Evolutionary conservation across 2,113 vertebrate genomes (phyloP).

Genomic region (Larimichthys polyactis): DNA sequence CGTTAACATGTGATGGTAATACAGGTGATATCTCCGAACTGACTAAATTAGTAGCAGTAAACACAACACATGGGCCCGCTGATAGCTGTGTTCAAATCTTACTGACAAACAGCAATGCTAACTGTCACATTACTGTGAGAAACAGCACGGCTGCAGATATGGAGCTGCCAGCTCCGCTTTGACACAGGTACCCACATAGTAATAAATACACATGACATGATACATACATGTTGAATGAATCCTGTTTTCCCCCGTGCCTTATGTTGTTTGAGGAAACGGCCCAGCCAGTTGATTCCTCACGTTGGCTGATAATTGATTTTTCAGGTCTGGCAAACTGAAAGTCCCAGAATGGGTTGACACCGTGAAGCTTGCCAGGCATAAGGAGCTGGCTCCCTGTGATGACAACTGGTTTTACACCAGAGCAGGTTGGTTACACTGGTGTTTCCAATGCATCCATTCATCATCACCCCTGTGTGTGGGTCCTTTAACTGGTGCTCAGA

Average conservation of each 20-base stretch:
- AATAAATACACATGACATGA: background rate
- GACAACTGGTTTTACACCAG: conserved; percentile 90
- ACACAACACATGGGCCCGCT: too few relatives aligned
- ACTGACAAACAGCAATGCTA: too few relatives aligned
- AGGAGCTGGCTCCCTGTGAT: conserved; percentile 88
- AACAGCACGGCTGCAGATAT: too few relatives aligned
- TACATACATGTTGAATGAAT: conserved; percentile 6
- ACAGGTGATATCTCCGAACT: too few relatives aligned
- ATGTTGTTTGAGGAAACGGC: conserved; percentile 32
- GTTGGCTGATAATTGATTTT: conserved; percentile 34
- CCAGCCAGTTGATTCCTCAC: conserved; percentile 27
- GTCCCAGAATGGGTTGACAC: conserved; percentile 91
- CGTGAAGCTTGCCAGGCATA: conserved; percentile 89
- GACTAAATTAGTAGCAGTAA: too few relatives aligned
- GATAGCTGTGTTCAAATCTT: too few relatives aligned
- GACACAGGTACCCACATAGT: too few relatives aligned
- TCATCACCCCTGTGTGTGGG: background rate
- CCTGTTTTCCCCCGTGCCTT: background rate
- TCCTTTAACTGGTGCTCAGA: too few relatives aligned
- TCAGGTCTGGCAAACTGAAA: conserved; percentile 89
- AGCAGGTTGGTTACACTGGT: conserved; percentile 81
- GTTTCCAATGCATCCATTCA: conserved; percentile 10
- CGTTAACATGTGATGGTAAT: too few relatives aligned
- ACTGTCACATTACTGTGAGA: too few relatives aligned
- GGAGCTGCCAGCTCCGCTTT: too few relatives aligned